Evolutionary conservation across 2,797 vertebrate genomes (phyloP), one percentile per base, ranked within the genome.

Genomic region (Karalla daura): DNA sequence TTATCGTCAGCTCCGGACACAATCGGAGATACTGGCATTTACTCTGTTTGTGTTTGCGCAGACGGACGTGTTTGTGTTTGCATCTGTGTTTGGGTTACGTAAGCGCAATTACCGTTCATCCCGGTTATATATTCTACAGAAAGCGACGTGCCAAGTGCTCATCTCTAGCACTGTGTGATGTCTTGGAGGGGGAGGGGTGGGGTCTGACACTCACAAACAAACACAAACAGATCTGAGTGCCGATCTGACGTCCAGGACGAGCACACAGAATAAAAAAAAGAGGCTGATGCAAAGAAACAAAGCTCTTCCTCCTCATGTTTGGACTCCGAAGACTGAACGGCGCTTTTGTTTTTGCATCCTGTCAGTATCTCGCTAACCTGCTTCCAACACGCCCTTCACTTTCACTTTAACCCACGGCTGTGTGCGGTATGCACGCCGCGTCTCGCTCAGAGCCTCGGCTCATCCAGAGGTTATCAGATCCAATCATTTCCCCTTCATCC

Each of bases 21-120:
- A 4, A 80, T 80, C 67, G 71, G 60, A 75, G 54, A 81, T 47
- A 24, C 66, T 86, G 80, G 68, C 87, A 88, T 87, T 88, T 81
- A 68, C 49, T 82, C 68, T 63, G 76, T 81, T 66, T 58, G 49
- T 63, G 70, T 88, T 86, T n/a, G n/a, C n/a, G n/a, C n/a, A 63
- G 28, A 14, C 64, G 82, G 78, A 62, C 12, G 23, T 80, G 68
- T 79, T 69, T 79, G 54, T 72, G 66, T 63, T n/a, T 73, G 20
- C 54, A 75, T 73, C 70, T 73, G 68, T 28, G 21, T 73, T 61
- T n/a, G 14, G 55, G 70, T 86, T 76, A 50, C 69, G 32, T 79
- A 80, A 81, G 59, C 51, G 23, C 58, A 77, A 78, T 76, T 64
- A 81, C 53, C 70, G 70, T 49, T 50, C 73, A 41, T 61, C 28